These are phyloP conservation scores for Adineta ricciae DNA, from an alignment of 2,888 invertebrate species.

Conservation along the genomic window DNA sequence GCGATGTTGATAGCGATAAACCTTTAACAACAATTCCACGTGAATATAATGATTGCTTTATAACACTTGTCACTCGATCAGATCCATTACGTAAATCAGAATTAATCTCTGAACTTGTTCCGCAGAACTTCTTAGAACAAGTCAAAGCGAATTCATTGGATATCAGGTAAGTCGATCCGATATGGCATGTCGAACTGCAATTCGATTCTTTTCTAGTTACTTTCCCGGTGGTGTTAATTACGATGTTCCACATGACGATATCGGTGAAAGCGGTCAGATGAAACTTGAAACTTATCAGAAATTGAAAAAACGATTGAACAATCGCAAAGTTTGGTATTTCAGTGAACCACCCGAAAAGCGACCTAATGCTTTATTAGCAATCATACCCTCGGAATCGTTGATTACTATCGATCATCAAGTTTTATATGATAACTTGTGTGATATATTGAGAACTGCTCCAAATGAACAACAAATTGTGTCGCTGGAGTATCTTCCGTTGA, in stretches of 20 bases:
- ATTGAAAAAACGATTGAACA: slow-evolving; percentile 25
- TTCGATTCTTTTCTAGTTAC: slow-evolving; percentile 10
- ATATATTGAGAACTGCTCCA: neutral
- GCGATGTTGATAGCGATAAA: neutral
- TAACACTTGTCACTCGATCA: neutral
- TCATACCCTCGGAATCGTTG: slow-evolving; percentile 7
- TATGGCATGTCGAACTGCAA: neutral
- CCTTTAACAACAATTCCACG: neutral
- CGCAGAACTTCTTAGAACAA: neutral
- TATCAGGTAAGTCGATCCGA: neutral
- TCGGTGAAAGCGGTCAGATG: slow-evolving; percentile 28
- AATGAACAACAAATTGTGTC: slow-evolving; percentile 18
- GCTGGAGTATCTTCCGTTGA: slow-evolving; percentile 27
- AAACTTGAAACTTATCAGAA: slow-evolving; percentile 28
- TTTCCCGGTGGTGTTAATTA: slow-evolving; percentile 33
- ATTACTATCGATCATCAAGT: slow-evolving; percentile 17
- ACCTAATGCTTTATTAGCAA: slow-evolving; percentile 23
- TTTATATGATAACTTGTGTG: neutral
- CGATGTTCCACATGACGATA: slow-evolving; percentile 30
- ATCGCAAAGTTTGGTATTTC: slow-evolving; percentile 29
- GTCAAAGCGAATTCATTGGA: slow-evolving; percentile 16
- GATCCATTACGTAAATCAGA: slow-evolving; percentile 21
- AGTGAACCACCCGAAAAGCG: slow-evolving; percentile 22
- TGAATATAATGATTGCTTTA: slow-evolving; percentile 1
- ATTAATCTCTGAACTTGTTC: neutral